These are phyloP conservation scores for Drosophila barbarae DNA, from an alignment of 2,888 invertebrate genomes.

Conservation along the genomic window DNA sequence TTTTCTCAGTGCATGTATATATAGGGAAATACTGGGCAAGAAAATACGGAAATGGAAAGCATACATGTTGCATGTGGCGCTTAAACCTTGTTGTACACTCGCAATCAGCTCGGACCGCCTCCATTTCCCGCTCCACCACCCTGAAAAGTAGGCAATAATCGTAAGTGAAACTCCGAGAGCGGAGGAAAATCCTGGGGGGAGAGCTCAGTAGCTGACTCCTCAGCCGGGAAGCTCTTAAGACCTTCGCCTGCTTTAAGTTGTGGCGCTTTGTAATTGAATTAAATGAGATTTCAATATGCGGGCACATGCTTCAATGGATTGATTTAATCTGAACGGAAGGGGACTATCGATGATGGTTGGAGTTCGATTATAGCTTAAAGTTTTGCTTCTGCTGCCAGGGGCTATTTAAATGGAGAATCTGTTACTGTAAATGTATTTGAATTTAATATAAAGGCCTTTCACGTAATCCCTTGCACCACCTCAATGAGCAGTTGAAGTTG, in stretches of 20 bases:
- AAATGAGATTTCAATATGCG: conserved; percentile 73
- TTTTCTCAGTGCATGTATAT: background rate
- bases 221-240: conserved; percentile 12
- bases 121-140: conserved; percentile 18
- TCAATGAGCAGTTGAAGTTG: conserved; percentile 3
- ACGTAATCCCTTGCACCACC: background rate
- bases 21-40: conserved; percentile 24
- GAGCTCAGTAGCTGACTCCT: conserved; percentile 16
- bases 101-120: conserved; percentile 48
- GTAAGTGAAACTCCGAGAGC: conserved; percentile 63
- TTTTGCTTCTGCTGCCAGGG: background rate
- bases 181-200: background rate
- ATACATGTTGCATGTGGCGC: conserved; percentile 73
- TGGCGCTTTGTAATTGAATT: conserved; percentile 69
- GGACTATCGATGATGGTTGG: conserved; percentile 22
- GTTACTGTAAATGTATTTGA: conserved; percentile 2
- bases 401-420: background rate
- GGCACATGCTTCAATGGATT: conserved; percentile 59
- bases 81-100: conserved; percentile 68
- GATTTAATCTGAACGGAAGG: conserved; percentile 14
- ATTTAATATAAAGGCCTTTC: background rate
- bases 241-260: conserved; percentile 67
- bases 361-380: conserved; percentile 20
- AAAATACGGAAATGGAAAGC: conserved; percentile 2
- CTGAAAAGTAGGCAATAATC: conserved; percentile 70